Conservation (phyloP, 2,113 vertebrate species). For the Pollachius pollachius region DNA sequence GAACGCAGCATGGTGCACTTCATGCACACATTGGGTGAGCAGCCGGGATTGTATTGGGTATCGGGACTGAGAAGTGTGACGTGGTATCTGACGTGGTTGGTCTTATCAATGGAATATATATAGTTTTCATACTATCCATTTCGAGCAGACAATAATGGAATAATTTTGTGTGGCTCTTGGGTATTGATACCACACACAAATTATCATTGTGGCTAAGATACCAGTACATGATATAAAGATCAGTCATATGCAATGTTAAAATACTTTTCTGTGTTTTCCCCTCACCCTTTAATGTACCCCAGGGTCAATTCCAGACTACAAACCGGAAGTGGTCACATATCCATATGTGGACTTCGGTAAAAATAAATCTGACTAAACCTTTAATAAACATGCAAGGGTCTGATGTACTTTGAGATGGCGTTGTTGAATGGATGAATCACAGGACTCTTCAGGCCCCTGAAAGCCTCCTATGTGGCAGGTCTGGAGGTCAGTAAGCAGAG, state of each 20-base stretch:
- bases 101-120: too few species aligned
- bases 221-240: too few species aligned
- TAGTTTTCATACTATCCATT: too few species aligned
- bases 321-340: conserved; percentile 84
- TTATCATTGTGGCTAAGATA: too few species aligned
- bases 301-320: conserved; percentile 71
- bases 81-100: too few species aligned
- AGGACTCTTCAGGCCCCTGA: neutral
- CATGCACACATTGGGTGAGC: conserved; percentile 75
- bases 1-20: conserved; percentile 81
- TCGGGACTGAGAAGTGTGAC: too few species aligned
- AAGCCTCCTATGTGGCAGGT: conserved; percentile 54
- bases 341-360: conserved; percentile 90
- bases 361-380: neutral
- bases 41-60: conserved; percentile 16
- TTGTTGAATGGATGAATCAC: neutral
- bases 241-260: too few species aligned
- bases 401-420: neutral
- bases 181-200: too few species aligned
- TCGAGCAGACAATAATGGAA: too few species aligned
- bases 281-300: conserved; percentile 12
- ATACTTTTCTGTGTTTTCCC: too few species aligned
- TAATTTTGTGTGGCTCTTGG: too few species aligned
- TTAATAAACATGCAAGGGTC: neutral
- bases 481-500: conserved; percentile 90